Conservation (phyloP, 2,888 invertebrate genomes). For the Orchesella flavescens region DNA sequence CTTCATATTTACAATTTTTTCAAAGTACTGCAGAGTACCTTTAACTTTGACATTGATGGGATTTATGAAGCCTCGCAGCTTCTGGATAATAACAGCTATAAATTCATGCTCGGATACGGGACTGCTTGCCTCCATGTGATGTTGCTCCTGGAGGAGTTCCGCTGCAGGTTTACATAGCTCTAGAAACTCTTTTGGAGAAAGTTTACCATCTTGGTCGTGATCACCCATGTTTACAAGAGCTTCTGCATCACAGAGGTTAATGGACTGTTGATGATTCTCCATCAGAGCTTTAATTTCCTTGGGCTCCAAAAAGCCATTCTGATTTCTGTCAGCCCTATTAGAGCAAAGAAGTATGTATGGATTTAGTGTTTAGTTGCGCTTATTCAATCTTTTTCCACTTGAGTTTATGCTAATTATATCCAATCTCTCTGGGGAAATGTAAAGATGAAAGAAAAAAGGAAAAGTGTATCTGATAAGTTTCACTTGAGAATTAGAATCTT, state of each 20-base stretch:
- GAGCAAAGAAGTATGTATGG: background rate
- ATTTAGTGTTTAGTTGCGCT: background rate
- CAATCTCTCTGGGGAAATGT: background rate
- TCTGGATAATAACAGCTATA: background rate
- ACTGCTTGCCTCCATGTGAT: background rate
- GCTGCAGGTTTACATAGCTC: slow-evolving; percentile 28
- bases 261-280: slow-evolving; percentile 10
- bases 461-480: background rate
- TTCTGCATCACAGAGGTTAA: slow-evolving; percentile 43
- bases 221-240: slow-evolving; percentile 20
- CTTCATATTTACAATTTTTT: slow-evolving; percentile 13
- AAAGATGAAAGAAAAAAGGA: background rate
- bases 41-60: slow-evolving; percentile 12
- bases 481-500: background rate
- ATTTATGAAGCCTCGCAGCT: background rate
- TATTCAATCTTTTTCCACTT: background rate
- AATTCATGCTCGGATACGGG: slow-evolving; percentile 11
- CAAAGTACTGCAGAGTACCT: slow-evolving; percentile 17
- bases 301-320: slow-evolving; percentile 34
- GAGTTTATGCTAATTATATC: background rate
- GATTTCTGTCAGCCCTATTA: slow-evolving; percentile 23
- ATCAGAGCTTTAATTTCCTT: slow-evolving; percentile 36
- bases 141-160: slow-evolving; percentile 21
- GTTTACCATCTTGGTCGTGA: slow-evolving; percentile 30
- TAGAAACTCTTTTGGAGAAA: slow-evolving; percentile 38